Evolutionary conservation across 2,797 vertebrate genomes (phyloP).

Genomic region (Chiloscyllium punctatum): DNA sequence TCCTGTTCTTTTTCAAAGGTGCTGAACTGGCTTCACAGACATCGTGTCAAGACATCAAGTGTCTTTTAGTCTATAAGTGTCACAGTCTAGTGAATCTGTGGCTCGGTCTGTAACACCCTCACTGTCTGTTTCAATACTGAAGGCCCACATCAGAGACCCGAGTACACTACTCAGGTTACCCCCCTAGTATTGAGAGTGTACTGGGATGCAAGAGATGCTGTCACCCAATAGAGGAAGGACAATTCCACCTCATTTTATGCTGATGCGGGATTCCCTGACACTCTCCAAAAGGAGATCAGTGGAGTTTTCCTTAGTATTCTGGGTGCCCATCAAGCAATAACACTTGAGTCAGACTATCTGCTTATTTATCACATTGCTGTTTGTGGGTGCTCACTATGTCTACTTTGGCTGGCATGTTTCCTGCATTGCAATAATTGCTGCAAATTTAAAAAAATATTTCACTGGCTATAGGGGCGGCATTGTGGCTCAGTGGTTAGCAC

Average conservation of each 20-base stretch:
- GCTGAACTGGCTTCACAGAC: neutral
- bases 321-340: neutral
- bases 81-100: neutral
- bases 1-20: neutral
- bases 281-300: neutral
- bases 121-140: neutral
- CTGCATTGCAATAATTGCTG: neutral
- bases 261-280: neutral
- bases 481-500: no score
- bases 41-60: neutral
- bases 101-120: neutral
- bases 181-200: neutral
- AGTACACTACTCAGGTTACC: neutral
- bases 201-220: neutral
- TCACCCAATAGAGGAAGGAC: no score
- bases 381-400: neutral
- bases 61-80: neutral
- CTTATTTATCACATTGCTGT: neutral
- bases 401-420: neutral
- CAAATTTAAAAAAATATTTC: neutral
- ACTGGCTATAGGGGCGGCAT: neutral
- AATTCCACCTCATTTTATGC: neutral
- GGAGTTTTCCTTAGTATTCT: neutral
- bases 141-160: neutral
- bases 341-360: neutral